A percentile compares a stretch with the other conserved stretches of the same genome.
These are phyloP conservation scores for Craterocephalus amniculus DNA, from an alignment of 2,797 vertebrate species.

Conservation along the genomic window DNA sequence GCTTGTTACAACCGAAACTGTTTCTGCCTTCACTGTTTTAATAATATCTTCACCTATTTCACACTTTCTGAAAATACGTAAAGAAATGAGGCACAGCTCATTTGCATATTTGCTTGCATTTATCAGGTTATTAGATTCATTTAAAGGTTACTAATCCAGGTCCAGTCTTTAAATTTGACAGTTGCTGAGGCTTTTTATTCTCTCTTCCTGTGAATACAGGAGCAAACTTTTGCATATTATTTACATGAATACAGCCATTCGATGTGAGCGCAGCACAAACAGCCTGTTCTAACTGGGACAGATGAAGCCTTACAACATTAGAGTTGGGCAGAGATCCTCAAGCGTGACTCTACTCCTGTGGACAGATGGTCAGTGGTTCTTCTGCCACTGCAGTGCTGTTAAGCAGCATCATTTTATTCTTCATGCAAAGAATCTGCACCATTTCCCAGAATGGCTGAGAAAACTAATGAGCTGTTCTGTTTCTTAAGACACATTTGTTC, in stretches of 20 bases:
- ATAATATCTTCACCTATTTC: too few species aligned
- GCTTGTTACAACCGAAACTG: too few species aligned
- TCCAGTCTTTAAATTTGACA: too few species aligned
- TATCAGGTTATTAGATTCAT: too few species aligned
- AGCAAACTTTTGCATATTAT: not conserved
- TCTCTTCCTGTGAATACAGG: not conserved
- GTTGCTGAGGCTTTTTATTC: not conserved
- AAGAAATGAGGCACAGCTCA: too few species aligned
- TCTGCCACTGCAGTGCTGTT: conserved; percentile 27
- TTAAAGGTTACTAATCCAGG: too few species aligned
- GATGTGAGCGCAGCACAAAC: not conserved
- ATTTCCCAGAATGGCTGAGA: not conserved
- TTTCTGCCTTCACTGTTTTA: too few species aligned
- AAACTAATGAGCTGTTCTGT: conserved; percentile 9
- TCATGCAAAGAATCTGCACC: conserved; percentile 13
- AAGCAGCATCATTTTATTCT: conserved; percentile 28
- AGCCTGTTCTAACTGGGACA: conserved; percentile 11
- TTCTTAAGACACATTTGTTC: conserved; percentile 6
- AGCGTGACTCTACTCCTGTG: conserved; percentile 11
- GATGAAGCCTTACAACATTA: conserved; percentile 25
- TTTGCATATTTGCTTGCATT: too few species aligned
- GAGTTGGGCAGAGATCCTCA: conserved; percentile 3
- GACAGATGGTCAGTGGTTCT: conserved; percentile 37
- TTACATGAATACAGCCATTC: not conserved
- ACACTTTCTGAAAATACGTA: too few species aligned